Percentiles rank a stretch among this genome's conserved stretches.
These are phyloP conservation scores for Ptychobarbus kaznakovi DNA, from an alignment of 2,797 vertebrate genomes.

Conservation along the genomic window DNA sequence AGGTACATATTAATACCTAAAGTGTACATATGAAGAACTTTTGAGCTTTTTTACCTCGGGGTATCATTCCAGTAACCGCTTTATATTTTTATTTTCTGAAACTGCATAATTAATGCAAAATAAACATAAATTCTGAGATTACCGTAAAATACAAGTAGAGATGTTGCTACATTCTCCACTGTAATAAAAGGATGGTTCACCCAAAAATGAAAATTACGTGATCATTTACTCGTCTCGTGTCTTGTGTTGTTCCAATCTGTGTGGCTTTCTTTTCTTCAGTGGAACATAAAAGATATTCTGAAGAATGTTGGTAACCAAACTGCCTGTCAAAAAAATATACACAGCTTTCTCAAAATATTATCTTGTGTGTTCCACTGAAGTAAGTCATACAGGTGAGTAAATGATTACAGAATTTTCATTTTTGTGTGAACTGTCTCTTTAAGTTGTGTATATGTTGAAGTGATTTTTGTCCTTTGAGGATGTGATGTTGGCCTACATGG, in stretches of 20 bases:
- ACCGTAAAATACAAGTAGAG: neutral
- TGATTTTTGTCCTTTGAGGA: neutral
- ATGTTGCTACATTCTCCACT: neutral
- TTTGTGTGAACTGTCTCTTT: neutral
- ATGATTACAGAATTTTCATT: neutral
- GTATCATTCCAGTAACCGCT: neutral
- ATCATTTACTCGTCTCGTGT: neutral
- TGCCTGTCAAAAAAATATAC: neutral
- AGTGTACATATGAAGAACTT: neutral
- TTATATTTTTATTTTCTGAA: neutral
- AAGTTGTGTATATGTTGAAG: slow-evolving; percentile 12
- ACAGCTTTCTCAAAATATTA: neutral
- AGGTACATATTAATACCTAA: neutral
- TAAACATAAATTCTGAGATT: neutral
- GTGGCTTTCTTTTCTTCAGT: neutral
- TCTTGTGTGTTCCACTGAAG: neutral
- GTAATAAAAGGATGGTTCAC: neutral
- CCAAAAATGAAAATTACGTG: neutral
- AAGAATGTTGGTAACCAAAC: neutral
- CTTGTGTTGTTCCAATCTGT: neutral
- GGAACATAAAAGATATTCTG: neutral
- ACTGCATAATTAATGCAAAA: neutral
- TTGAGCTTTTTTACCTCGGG: neutral
- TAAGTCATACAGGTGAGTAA: neutral
- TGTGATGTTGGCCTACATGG: slow-evolving; percentile 23